Percentiles rank a stretch among this genome's conserved stretches.
phyloP scores from a whole-genome alignment of 2,797 vertebrate species.

The Scomberomorus guttatus region DNA sequence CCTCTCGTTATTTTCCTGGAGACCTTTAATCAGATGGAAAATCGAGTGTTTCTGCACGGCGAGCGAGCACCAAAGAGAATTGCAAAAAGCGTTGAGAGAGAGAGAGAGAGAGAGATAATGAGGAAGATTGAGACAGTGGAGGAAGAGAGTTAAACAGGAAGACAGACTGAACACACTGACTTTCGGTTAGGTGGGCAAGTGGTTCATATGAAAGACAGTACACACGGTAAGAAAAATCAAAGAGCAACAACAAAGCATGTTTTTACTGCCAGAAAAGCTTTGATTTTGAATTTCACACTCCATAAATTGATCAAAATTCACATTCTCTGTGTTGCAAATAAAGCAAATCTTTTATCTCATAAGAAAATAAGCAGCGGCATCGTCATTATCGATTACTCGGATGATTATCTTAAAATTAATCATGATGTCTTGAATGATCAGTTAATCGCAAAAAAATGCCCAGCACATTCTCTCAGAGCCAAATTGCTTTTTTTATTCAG shows the following conservation, averaged over 20 bases:
- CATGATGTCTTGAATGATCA: too few species aligned
- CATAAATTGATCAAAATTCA: too few species aligned
- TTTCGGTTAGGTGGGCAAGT: background rate
- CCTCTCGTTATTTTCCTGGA: background rate
- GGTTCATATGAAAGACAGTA: background rate
- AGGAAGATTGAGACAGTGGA: background rate
- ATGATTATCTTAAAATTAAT: too few species aligned
- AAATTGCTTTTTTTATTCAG: too few species aligned
- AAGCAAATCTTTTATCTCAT: background rate
- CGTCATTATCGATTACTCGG: too few species aligned
- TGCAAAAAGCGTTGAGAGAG: background rate
- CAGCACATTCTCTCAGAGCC: too few species aligned
- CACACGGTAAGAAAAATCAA: background rate
- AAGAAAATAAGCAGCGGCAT: background rate
- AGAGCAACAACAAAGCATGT: background rate
- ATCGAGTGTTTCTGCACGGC: slow-evolving; percentile 15
- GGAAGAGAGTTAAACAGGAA: background rate
- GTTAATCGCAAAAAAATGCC: too few species aligned
- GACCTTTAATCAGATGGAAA: slow-evolving; percentile 19
- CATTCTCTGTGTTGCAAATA: background rate
- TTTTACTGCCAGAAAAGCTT: too few species aligned
- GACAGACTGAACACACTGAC: background rate
- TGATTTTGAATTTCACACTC: too few species aligned
- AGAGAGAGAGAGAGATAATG: slow-evolving; percentile 6
- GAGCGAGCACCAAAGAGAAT: slow-evolving; percentile 10